phyloP scores from a whole-genome alignment of 2,113 vertebrate genomes.

The Desmodus rotundus region DNA sequence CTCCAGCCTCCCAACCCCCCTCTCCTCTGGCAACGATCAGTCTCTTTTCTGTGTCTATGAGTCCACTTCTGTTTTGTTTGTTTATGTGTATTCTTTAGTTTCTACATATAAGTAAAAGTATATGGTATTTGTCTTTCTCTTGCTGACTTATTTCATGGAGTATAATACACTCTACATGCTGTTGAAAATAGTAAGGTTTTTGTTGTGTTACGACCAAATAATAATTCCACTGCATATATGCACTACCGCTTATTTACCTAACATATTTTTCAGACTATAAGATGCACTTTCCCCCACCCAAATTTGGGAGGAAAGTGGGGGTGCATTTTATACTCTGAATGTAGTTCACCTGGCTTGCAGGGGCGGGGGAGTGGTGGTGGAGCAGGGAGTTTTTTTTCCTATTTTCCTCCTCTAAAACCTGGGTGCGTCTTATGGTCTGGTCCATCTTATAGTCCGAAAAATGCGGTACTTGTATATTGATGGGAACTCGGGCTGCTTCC shows the following conservation, averaged over 20 bases:
- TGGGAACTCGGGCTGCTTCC: background rate
- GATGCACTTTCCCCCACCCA: too few relatives aligned
- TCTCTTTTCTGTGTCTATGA: background rate
- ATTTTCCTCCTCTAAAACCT: too few relatives aligned
- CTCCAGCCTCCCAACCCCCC: background rate
- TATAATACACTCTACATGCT: background rate
- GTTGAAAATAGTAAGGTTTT: background rate
- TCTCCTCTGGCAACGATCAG: background rate
- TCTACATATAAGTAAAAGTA: background rate
- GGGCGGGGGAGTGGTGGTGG: too few relatives aligned
- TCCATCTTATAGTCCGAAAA: too few relatives aligned
- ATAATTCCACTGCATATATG: background rate
- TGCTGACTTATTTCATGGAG: background rate
- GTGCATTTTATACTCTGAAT: too few relatives aligned
- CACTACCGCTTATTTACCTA: background rate
- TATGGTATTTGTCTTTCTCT: background rate
- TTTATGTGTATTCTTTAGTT: background rate
- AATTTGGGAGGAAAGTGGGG: too few relatives aligned
- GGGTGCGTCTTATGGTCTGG: too few relatives aligned
- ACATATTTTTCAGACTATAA: too few relatives aligned
- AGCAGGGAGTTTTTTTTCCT: too few relatives aligned
- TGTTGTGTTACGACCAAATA: background rate
- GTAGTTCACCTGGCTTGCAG: too few relatives aligned
- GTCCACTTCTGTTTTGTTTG: background rate
- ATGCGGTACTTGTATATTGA: background rate